Conservation (phyloP, 53 echinoderm and acorn worm genomes). For the Hippasteria phrygiana region DNA sequence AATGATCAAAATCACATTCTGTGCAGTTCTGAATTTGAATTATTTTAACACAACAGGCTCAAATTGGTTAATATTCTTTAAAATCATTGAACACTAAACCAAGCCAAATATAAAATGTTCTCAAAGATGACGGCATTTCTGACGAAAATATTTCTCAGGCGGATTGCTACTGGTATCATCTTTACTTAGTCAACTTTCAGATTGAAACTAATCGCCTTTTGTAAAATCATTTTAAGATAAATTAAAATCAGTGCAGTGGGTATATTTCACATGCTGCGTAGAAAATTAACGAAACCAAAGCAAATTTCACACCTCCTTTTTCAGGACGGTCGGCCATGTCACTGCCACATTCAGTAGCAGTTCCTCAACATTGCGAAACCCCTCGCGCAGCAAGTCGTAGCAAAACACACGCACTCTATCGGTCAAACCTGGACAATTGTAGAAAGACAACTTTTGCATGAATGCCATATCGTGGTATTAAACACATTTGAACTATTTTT, state of each 20-base stretch:
- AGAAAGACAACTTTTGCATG: background rate
- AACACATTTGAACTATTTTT: background rate
- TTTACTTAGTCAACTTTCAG: no score
- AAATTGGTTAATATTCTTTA: no score
- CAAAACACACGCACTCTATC: conserved; percentile 69
- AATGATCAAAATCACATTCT: no score
- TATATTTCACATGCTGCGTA: background rate
- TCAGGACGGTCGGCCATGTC: conserved; percentile 68
- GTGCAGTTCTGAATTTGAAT: no score
- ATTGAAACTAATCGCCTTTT: no score
- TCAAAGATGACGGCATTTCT: no score
- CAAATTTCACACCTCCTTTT: conserved; percentile 36
- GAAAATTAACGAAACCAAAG: no score
- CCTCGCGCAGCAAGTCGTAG: conserved; percentile 71
- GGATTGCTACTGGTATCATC: no score
- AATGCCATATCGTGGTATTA: background rate
- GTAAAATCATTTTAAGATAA: background rate
- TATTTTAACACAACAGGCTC: no score
- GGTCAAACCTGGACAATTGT: conserved; percentile 44
- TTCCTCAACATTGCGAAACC: conserved; percentile 40
- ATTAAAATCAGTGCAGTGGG: background rate
- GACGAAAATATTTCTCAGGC: no score
- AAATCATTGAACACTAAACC: no score
- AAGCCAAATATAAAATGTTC: no score
- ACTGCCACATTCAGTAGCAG: conserved; percentile 73